These are phyloP conservation scores for Perithous albicinctus DNA, from an alignment of 2,888 invertebrate genomes.

Conservation along the genomic window DNA sequence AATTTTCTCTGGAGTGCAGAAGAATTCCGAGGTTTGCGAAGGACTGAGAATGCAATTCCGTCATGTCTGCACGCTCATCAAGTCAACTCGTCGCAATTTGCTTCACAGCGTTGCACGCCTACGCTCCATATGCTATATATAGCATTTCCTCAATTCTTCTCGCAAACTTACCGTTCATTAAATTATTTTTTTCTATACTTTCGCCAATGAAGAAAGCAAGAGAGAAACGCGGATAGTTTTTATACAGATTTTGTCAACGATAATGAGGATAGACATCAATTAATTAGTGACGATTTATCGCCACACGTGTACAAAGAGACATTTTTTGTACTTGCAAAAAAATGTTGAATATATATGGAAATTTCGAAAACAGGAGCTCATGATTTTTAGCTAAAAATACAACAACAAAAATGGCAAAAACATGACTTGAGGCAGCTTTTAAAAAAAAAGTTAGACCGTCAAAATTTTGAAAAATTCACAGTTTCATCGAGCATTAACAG, in stretches of 20 bases:
- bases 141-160: slow-evolving; percentile 3
- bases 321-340: no score
- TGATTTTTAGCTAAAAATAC: no score
- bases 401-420: no score
- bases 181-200: not conserved
- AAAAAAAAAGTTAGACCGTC: no score
- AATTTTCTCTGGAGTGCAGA: slow-evolving; percentile 7
- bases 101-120: slow-evolving; percentile 27
- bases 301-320: not conserved
- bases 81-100: slow-evolving; percentile 29
- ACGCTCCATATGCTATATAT: slow-evolving; percentile 8
- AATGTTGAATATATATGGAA: no score
- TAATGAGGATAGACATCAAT: not conserved
- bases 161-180: slow-evolving; percentile 6
- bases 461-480: no score
- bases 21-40: not conserved
- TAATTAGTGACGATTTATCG: not conserved
- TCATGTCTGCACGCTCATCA: slow-evolving; percentile 28
- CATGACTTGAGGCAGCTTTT: no score
- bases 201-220: not conserved
- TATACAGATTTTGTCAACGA: not conserved
- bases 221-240: not conserved
- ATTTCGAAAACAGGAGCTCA: no score
- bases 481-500: no score
- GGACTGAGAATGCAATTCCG: slow-evolving; percentile 9